These are phyloP conservation scores for Sylvicapra grimmia DNA, from an alignment of 2,113 vertebrate genomes.

Conservation along the genomic window DNA sequence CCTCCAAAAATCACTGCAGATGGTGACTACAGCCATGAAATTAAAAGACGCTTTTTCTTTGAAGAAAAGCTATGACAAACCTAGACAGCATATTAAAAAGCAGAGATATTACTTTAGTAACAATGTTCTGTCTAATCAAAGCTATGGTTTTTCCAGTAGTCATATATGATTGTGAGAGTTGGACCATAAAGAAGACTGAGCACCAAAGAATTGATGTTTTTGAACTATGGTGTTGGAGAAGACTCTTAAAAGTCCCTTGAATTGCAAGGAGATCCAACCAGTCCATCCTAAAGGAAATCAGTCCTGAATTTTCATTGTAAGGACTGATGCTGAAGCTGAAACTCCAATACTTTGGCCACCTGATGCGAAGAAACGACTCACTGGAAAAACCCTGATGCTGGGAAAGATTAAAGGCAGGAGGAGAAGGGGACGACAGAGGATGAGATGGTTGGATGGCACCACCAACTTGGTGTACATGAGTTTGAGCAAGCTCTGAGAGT, in stretches of 20 bases:
- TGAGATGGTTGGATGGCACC: neutral
- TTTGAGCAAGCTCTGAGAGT: neutral
- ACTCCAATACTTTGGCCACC: neutral
- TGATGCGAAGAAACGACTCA: fast-evolving
- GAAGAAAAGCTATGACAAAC: neutral
- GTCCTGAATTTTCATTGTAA: neutral
- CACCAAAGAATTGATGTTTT: neutral
- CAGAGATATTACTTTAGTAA: neutral
- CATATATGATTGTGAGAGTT: neutral
- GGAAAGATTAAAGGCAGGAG: neutral
- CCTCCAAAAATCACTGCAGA: neutral
- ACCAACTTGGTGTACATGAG: neutral
- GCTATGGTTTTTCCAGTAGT: neutral
- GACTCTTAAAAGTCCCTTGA: neutral
- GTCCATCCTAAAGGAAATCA: neutral
- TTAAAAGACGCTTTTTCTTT: neutral
- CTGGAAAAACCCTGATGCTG: neutral
- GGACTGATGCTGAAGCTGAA: neutral
- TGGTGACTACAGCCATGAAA: neutral
- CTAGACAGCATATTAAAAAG: neutral
- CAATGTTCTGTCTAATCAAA: neutral
- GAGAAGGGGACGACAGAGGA: neutral
- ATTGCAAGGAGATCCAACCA: neutral
- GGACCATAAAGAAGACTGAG: neutral
- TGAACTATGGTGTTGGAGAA: neutral